Evolutionary conservation across 2,888 invertebrate genomes (phyloP).

Genomic region (Macrosiphum euphorbiae): DNA sequence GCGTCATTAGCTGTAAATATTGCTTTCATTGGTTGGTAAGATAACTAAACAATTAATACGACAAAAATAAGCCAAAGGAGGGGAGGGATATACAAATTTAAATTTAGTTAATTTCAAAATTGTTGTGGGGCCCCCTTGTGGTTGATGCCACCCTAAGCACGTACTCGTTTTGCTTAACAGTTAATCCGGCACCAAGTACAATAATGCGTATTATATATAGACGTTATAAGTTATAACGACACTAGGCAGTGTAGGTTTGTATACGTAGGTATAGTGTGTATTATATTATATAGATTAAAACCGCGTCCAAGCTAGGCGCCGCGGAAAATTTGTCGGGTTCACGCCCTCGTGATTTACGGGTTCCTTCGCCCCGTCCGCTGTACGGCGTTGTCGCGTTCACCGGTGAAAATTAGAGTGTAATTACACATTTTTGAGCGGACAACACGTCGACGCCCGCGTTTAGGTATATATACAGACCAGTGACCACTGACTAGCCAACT

Average conservation of each 20-base stretch:
- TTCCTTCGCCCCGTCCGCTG: constrained; percentile 6
- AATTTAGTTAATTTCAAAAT: background rate
- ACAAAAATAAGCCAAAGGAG: too few species aligned
- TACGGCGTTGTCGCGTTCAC: background rate
- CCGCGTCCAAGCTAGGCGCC: background rate
- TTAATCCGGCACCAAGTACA: background rate
- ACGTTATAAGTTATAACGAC: background rate
- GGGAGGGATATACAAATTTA: background rate
- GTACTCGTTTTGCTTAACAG: constrained; percentile 27
- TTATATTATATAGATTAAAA: constrained; percentile 5
- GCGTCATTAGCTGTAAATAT: too few species aligned
- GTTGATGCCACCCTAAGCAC: background rate
- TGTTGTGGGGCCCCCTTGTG: background rate
- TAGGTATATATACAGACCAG: background rate
- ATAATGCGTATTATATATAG: background rate
- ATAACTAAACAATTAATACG: too few species aligned
- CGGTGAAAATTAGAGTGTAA: constrained; percentile 14
- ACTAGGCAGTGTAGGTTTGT: background rate
- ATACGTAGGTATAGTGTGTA: background rate
- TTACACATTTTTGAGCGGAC: background rate
- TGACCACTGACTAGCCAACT: background rate
- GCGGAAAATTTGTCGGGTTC: constrained; percentile 43
- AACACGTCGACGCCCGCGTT: background rate
- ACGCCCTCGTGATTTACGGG: constrained; percentile 61
- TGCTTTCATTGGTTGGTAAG: too few species aligned